Percentiles rank a stretch among this genome's conserved stretches.
These are phyloP conservation scores for Pinctada fucata DNA, from an alignment of 2,888 invertebrate species.

Conservation along the genomic window DNA sequence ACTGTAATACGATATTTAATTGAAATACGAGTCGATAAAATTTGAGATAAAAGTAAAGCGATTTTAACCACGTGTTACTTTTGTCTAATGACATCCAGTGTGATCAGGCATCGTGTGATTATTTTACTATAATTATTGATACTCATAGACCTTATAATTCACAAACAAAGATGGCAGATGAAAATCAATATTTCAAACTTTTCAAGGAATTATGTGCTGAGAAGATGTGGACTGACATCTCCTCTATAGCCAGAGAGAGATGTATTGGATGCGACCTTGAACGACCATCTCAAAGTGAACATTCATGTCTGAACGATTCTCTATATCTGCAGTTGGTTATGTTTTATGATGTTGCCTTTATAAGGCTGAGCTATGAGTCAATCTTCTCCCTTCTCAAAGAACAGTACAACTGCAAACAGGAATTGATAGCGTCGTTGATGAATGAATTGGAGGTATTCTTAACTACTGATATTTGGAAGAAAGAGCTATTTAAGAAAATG, in stretches of 20 bases:
- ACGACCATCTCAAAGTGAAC: slow-evolving; percentile 9
- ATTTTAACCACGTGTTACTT: no score
- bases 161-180: slow-evolving; percentile 6
- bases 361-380: slow-evolving; percentile 2
- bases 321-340: not conserved
- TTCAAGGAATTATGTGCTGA: not conserved
- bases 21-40: no score
- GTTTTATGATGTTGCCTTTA: slow-evolving; percentile 7
- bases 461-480: slow-evolving; percentile 12
- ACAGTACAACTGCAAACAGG: slow-evolving; percentile 6
- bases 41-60: no score
- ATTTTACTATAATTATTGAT: no score
- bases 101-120: no score
- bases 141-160: not conserved
- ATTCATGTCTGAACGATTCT: slow-evolving; percentile 13
- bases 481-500: slow-evolving; percentile 3
- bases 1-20: no score
- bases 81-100: no score
- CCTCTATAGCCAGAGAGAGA: not conserved
- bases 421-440: not conserved
- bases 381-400: not conserved
- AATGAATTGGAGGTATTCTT: not conserved
- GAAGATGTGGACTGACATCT: not conserved
- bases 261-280: slow-evolving; percentile 14
- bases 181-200: slow-evolving; percentile 10